These are phyloP conservation scores for Diploptera punctata DNA, from an alignment of 2,888 invertebrate species.

Conservation along the genomic window DNA sequence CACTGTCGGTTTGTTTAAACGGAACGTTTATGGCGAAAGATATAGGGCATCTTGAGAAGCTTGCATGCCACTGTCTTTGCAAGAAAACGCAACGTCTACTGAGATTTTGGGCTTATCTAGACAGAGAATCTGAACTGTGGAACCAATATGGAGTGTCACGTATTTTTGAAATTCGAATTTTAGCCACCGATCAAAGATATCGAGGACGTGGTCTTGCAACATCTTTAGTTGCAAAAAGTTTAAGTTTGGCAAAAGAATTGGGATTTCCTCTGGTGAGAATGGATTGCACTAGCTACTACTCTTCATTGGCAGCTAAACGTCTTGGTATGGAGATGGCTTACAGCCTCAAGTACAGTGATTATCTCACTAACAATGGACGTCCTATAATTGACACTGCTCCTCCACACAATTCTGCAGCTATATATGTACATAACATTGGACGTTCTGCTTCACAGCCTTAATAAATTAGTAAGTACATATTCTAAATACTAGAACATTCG, in stretches of 20 bases:
- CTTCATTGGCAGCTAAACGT: constrained; percentile 73
- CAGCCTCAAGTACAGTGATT: constrained; percentile 69
- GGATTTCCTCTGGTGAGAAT: constrained; percentile 68
- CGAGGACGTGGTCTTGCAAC: constrained; percentile 23
- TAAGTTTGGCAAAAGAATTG: constrained; percentile 56
- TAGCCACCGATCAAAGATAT: constrained; percentile 33
- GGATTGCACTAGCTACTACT: constrained; percentile 78
- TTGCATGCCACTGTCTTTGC: constrained; percentile 31
- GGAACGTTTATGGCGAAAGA: constrained; percentile 20
- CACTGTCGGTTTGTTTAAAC: background rate
- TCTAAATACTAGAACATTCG: too few relatives aligned
- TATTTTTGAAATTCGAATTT: constrained; percentile 35
- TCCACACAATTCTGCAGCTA: constrained; percentile 66
- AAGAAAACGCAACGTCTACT: constrained; percentile 31
- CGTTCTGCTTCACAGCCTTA: too few relatives aligned
- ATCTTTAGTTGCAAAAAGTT: constrained; percentile 19
- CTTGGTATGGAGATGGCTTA: constrained; percentile 74
- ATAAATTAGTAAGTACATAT: too few relatives aligned
- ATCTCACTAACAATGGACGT: constrained; percentile 64
- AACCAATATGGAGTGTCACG: constrained; percentile 24
- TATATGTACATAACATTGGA: constrained; percentile 58
- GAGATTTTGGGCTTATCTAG: constrained; percentile 36
- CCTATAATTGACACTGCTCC: constrained; percentile 69
- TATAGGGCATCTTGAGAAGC: constrained; percentile 7
- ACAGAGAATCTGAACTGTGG: constrained; percentile 33